Base-by-base conservation (phyloP, 2,113 vertebrate species). In the Excalfactoria chinensis region DNA sequence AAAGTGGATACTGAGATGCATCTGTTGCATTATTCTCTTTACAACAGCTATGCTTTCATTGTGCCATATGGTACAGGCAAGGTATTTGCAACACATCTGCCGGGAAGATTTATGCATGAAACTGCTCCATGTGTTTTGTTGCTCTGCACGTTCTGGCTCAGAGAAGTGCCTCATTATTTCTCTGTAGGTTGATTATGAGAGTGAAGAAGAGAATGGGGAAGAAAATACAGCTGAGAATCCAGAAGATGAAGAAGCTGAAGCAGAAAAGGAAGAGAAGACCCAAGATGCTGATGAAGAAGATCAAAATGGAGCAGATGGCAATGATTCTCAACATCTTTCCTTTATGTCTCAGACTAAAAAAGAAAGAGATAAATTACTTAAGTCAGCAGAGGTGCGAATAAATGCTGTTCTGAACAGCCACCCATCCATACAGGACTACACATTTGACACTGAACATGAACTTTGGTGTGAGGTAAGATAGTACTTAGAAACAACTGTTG, bases 171-270 rank as follows among this genome's bases (percentile, higher is more conserved):
- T 16, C 3, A 1, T 67, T 8, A 0, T 71, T 71, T 86, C 70
- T 82, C 41, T 30, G 9, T 92, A 99, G 99, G 98, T 99, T 11
- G 99, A 99, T 97, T 99, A 99, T 64, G 99, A 99, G 69, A 99
- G 99, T 0, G 99, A 98, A 76, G 99, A 98, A 21, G 99, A 98
- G 19, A 98, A 93, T 1, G 41, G 21, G 6, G 96, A 96, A 32
- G 97, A 90, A 13, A 43, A 95, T 0, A 6, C 53, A 1, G 94
- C 95, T 0, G 97, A 97, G 41, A 95, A 87, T 8, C 17, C 41
- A 1, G 97, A 95, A 13, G 96, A 94, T 32, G 96, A 97, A 40
- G 97, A 74, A 19, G n/a, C 9, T 19, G 62, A 84, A 14, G 44
- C 16, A 1, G 84, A 89, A 13, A 92, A 92, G 7, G 86, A 43